A percentile compares a stretch with the other conserved stretches of the same genome.
These are phyloP conservation scores for Magallana ariakensis DNA, from an alignment of 1,140 invertebrate genomes.

Conservation along the genomic window DNA sequence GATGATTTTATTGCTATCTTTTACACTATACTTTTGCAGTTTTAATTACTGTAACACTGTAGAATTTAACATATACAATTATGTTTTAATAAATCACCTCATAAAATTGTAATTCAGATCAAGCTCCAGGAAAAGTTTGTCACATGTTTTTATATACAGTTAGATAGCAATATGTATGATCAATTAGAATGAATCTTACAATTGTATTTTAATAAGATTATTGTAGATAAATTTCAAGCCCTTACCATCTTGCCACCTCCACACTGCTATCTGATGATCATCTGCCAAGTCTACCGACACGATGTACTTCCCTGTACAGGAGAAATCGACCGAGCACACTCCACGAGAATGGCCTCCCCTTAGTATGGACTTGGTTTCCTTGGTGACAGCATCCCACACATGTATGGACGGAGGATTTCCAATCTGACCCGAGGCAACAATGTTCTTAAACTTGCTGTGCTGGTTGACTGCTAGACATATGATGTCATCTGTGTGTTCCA, in stretches of 20 bases:
- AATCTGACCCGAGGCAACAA: slow-evolving; percentile 79
- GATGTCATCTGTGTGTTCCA: slow-evolving; percentile 80
- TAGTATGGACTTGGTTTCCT: slow-evolving; percentile 77
- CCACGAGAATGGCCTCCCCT: slow-evolving; percentile 75
- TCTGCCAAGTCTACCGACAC: slow-evolving; percentile 77
- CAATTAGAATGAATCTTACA: too few relatives aligned
- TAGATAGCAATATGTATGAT: too few relatives aligned
- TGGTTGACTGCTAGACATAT: slow-evolving; percentile 79
- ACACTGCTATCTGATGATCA: slow-evolving; percentile 77
- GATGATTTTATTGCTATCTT: background rate
- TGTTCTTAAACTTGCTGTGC: slow-evolving; percentile 77
- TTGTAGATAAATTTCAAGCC: too few relatives aligned
- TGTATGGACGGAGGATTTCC: slow-evolving; percentile 76
- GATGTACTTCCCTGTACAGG: slow-evolving; percentile 78
- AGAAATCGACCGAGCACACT: slow-evolving; percentile 78
- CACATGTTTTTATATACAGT: too few relatives aligned
- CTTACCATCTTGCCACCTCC: slow-evolving; percentile 79
- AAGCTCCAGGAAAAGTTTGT: too few relatives aligned
- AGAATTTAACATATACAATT: too few relatives aligned
- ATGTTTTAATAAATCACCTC: too few relatives aligned
- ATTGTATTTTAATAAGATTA: too few relatives aligned
- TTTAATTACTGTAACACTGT: background rate
- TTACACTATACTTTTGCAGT: background rate
- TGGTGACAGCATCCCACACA: slow-evolving; percentile 78
- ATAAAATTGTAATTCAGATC: too few relatives aligned